Percentiles rank a stretch among this genome's conserved stretches.
Evolutionary conservation across 2,797 vertebrate species (phyloP).

Genomic region (Enteromius anoplus): DNA sequence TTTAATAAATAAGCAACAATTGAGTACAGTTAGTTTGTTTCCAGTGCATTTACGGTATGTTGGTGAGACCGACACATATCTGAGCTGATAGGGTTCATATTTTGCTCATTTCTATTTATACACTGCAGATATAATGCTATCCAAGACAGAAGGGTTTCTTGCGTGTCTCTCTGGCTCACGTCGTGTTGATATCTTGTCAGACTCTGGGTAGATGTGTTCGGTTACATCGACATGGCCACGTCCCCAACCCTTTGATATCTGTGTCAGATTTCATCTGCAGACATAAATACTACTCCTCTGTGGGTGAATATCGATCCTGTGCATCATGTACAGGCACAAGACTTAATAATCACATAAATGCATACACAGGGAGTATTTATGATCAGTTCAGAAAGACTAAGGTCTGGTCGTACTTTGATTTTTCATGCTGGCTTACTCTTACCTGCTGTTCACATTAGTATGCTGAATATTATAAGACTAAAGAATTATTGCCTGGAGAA

Average conservation of each 20-base stretch:
- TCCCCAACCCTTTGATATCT: slow-evolving; percentile 35
- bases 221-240: slow-evolving; percentile 16
- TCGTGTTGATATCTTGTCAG: slow-evolving; percentile 19
- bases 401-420: slow-evolving; percentile 1
- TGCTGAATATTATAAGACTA: neutral
- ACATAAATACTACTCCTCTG: slow-evolving; percentile 55
- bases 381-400: neutral
- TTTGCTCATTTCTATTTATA: neutral
- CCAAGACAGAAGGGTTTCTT: neutral
- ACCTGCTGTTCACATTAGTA: slow-evolving; percentile 3
- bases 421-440: neutral
- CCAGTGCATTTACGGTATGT: neutral
- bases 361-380: slow-evolving; percentile 18
- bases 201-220: slow-evolving; percentile 7
- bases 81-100: neutral
- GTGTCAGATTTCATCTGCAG: slow-evolving; percentile 68
- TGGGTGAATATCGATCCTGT: slow-evolving; percentile 70
- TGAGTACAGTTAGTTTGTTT: neutral
- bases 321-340: slow-evolving; percentile 72
- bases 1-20: neutral
- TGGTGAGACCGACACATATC: neutral
- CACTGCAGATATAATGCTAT: neutral
- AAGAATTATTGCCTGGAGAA: slow-evolving; percentile 1
- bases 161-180: slow-evolving; percentile 1
- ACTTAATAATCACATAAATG: slow-evolving; percentile 51